Conservation (phyloP, 2,113 vertebrate genomes). For the Steatornis caripensis region DNA sequence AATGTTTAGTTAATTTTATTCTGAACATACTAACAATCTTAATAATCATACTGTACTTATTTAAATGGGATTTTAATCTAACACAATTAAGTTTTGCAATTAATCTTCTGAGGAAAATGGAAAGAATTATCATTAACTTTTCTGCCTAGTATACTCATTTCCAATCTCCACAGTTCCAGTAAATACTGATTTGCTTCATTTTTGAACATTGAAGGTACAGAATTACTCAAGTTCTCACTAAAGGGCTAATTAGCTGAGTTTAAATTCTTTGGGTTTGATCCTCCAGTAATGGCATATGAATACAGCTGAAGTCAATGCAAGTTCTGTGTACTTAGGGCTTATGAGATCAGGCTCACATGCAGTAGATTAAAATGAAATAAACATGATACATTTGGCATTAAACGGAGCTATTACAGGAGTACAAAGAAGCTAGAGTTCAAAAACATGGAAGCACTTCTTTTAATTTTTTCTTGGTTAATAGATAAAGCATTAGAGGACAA, state of each 20-base stretch:
- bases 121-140: constrained; percentile 72
- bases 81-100: constrained; percentile 72
- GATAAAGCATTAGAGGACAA: constrained; percentile 55
- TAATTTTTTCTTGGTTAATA: constrained; percentile 62
- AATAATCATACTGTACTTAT: constrained; percentile 69
- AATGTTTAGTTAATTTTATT: constrained; percentile 65
- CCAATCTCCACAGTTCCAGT: constrained; percentile 55
- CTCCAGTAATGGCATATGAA: not conserved
- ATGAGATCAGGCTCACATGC: constrained; percentile 35
- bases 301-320: constrained; percentile 39
- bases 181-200: constrained; percentile 67
- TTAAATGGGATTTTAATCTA: constrained; percentile 75
- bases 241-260: constrained; percentile 64
- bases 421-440: constrained; percentile 2
- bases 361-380: constrained; percentile 34
- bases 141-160: constrained; percentile 59
- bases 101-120: constrained; percentile 68
- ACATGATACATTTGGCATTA: constrained; percentile 45
- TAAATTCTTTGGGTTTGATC: constrained; percentile 59
- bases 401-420: constrained; percentile 7
- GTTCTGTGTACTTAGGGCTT: constrained; percentile 48
- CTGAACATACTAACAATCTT: constrained; percentile 63
- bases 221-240: constrained; percentile 56
- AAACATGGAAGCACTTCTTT: constrained; percentile 24
- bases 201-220: constrained; percentile 64